These are phyloP conservation scores for Barbus barbus DNA, from an alignment of 2,113 vertebrate species.

Conservation along the genomic window DNA sequence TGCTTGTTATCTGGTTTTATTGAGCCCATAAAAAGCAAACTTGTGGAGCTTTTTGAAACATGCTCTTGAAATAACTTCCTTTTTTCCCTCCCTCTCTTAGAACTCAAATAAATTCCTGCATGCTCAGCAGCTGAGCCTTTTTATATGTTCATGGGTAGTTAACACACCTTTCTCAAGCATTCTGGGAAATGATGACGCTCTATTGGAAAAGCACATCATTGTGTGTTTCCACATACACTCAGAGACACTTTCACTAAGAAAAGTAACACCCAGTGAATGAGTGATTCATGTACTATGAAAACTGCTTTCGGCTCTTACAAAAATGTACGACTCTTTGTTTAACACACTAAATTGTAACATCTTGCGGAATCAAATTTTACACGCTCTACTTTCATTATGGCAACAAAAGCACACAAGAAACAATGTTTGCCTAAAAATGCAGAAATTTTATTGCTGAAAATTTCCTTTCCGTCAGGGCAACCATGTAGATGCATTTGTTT, in stretches of 20 bases:
- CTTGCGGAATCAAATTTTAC: neutral
- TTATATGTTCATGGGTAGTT: constrained; percentile 68
- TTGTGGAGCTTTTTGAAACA: constrained; percentile 44
- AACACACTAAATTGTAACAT: neutral
- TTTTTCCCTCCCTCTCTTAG: constrained; percentile 19
- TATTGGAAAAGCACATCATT: constrained; percentile 24
- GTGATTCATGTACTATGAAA: no score
- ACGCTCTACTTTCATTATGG: neutral
- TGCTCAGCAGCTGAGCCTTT: constrained; percentile 57
- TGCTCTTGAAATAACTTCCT: constrained; percentile 54
- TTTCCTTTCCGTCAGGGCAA: no score
- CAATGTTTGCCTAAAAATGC: no score
- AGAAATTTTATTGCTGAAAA: no score
- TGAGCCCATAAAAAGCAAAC: constrained; percentile 63
- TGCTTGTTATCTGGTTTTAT: constrained; percentile 69
- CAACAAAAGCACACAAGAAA: no score
- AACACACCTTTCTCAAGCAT: constrained; percentile 58
- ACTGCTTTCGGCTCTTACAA: no score
- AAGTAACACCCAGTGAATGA: constrained; percentile 35
- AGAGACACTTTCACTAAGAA: constrained; percentile 30
- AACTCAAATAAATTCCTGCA: constrained; percentile 42
- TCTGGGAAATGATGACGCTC: constrained; percentile 59
- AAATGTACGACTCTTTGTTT: no score
- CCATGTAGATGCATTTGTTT: no score
- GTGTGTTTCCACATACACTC: neutral